Evolutionary conservation across 2,888 invertebrate species (phyloP).

Genomic region (Ophion slaviceki): DNA sequence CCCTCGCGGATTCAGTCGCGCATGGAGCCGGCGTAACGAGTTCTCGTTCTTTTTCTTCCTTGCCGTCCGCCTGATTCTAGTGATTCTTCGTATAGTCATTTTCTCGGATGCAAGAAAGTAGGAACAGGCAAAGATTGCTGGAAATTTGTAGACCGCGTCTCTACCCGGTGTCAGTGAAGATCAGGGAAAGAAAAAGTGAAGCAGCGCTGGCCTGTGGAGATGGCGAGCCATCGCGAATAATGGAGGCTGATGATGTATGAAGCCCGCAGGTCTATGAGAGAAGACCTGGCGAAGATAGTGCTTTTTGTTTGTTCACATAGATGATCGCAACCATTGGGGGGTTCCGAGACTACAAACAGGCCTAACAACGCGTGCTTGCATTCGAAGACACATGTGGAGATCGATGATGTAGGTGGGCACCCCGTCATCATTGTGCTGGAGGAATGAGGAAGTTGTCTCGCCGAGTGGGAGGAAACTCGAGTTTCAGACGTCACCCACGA

Average conservation of each 20-base stretch:
- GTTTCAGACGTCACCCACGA: conserved; percentile 74
- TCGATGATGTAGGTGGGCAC: background rate
- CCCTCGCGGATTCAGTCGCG: background rate
- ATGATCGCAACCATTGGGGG: conserved; percentile 23
- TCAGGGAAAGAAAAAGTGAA: conserved; percentile 18
- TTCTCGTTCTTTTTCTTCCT: conserved; percentile 25
- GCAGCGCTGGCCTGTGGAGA: background rate
- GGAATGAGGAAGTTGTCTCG: conserved; percentile 75
- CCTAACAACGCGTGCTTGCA: conserved; percentile 31
- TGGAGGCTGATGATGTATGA: background rate
- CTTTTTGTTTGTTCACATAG: background rate
- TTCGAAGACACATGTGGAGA: conserved; percentile 8
- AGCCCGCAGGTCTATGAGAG: background rate
- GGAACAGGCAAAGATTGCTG: conserved; percentile 38
- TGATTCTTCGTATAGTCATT: conserved; percentile 57
- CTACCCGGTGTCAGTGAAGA: conserved; percentile 14
- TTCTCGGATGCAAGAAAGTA: conserved; percentile 43
- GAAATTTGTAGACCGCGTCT: conserved; percentile 47
- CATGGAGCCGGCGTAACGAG: conserved; percentile 28
- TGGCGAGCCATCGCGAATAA: conserved; percentile 11
- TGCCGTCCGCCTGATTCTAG: conserved; percentile 49
- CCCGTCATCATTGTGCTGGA: conserved; percentile 51
- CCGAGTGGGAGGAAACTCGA: conserved; percentile 69
- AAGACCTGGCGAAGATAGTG: background rate
- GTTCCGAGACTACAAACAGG: conserved; percentile 8